Base-by-base conservation (phyloP, 2,888 invertebrate genomes). In the Celastrina argiolus region DNA sequence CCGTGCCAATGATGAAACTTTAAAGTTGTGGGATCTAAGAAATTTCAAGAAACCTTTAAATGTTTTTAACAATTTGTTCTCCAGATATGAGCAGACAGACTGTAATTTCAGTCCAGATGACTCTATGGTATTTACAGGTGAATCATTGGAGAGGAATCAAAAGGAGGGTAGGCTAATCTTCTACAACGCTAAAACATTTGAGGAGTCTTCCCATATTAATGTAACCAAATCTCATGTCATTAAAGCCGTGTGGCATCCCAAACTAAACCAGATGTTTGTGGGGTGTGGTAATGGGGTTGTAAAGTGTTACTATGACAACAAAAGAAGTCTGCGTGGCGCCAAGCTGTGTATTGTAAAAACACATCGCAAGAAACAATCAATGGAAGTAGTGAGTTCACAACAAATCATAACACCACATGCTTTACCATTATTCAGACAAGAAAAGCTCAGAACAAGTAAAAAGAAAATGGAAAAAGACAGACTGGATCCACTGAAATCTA, bases 351-450 rank as follows among this genome's bases (percentile, higher is more conserved):
- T 96, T 3, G 94, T 95, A 0, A 98, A 97, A 82, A 93, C 94
- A 0, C 94, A 95, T 73, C 93, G 95, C 65, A 97, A 96, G 80
- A 94, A 94, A 31, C 95, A 96, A 73, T 95, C 96, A 4, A 94
- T 96, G 0, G 98, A 98, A 84, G 95, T 98, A 67, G 94, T 98
- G 65, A 95, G 97, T 64, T 95, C 96, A 0, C 96, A 97, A 73
- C 97, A 98, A 80, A 97, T 99, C 56, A 97, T 99, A 10, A 98
- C 99, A 0, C 99, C 98, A 0, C 97, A 99, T 80, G 97, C 99
- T 0, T 85, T 99, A 68, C 99, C 99, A 0, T 91, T 99, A 84
- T 99, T 99, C 87, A 93, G 98, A 39, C 97, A 98, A 80, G 98
- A 98, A 71, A 94, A 97, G 73, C 94, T 98, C 0, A 94, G 97